Conservation (phyloP, 2,888 invertebrate species). For the Aspidiotus destructor region DNA sequence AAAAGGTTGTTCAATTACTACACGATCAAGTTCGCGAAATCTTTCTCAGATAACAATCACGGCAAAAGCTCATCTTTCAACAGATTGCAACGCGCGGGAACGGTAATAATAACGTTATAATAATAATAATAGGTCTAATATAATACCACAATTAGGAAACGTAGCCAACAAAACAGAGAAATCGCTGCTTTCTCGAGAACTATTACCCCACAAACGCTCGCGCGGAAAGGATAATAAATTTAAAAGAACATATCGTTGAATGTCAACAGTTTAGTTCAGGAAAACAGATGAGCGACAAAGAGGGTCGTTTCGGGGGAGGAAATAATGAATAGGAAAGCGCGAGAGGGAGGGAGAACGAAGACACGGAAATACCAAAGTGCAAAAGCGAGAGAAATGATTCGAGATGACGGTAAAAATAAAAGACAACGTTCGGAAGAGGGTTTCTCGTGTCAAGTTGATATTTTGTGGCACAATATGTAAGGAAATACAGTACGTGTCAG, state of each 20-base stretch:
- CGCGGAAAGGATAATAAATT: constrained; percentile 1
- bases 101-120: too few relatives aligned
- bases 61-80: too few relatives aligned
- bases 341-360: neutral
- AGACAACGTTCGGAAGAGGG: neutral
- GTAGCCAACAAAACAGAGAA: neutral
- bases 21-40: too few relatives aligned
- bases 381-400: neutral
- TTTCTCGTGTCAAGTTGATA: constrained; percentile 17
- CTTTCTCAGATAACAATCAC: too few relatives aligned
- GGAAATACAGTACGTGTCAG: constrained; percentile 22
- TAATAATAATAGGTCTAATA: too few relatives aligned
- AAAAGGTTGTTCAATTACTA: too few relatives aligned
- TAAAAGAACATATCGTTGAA: constrained; percentile 18
- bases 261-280: neutral
- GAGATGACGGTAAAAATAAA: constrained; percentile 13
- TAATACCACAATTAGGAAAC: too few relatives aligned
- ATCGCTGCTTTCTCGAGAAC: neutral
- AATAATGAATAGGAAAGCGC: neutral
- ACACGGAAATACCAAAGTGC: neutral
- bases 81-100: too few relatives aligned
- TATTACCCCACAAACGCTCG: neutral
- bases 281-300: neutral
- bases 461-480: constrained; percentile 23
- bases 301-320: too few relatives aligned